These are phyloP conservation scores for Antrozous pallidus DNA, from an alignment of 2,797 vertebrate species.

Conservation along the genomic window DNA sequence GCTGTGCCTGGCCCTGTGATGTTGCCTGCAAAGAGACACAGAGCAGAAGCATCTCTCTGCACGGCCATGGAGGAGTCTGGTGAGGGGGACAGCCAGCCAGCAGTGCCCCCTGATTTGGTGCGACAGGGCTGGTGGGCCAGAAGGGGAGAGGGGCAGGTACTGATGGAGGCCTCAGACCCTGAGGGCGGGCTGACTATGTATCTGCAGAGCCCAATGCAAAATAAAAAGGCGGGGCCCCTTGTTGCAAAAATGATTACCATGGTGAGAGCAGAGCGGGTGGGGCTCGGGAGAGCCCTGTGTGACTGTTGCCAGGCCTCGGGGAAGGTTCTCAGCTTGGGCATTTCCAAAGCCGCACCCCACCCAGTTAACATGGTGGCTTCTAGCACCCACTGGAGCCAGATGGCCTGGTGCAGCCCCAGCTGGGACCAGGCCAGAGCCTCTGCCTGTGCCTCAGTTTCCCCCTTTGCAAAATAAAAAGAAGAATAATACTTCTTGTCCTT, in stretches of 20 bases:
- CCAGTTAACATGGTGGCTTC: neutral
- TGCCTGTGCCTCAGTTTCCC: neutral
- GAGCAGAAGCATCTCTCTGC: neutral
- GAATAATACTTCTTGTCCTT: neutral
- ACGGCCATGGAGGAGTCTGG: no score
- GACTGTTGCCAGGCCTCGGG: neutral
- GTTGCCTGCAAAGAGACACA: neutral
- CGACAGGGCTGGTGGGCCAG: neutral
- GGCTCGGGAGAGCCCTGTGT: neutral
- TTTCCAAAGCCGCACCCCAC: neutral
- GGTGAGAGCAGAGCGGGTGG: neutral
- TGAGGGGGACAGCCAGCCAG: neutral
- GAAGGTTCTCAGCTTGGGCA: neutral
- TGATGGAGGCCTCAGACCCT: neutral
- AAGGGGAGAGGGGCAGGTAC: neutral
- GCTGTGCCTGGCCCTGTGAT: accelerated
- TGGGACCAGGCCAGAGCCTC: neutral
- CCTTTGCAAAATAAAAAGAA: neutral
- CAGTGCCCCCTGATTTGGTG: neutral
- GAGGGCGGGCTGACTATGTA: neutral
- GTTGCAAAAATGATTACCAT: neutral
- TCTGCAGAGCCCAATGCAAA: neutral
- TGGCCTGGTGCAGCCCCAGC: neutral
- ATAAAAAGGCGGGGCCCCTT: accelerated
- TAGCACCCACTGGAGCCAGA: neutral